These are phyloP conservation scores for Hydrozoanthus tunicans DNA, from an alignment of 64 coral and sea anemone genomes.

Conservation along the genomic window DNA sequence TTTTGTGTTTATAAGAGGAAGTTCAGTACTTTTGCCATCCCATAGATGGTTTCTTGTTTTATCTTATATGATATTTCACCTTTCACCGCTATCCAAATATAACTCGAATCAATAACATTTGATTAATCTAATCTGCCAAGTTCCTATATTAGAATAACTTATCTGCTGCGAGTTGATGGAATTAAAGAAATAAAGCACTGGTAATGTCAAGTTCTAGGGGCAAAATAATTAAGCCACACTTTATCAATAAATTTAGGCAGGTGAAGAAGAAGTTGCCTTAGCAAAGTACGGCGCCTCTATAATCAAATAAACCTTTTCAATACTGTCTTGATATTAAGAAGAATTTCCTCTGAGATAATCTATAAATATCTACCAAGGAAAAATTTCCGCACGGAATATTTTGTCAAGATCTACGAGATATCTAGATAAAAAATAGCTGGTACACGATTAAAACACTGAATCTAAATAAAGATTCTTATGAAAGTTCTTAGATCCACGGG, in stretches of 20 bases:
- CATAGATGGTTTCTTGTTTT: background rate
- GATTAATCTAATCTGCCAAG: background rate
- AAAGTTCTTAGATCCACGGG: too few relatives aligned
- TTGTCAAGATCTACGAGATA: too few relatives aligned
- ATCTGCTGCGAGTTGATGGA: background rate
- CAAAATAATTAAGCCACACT: background rate
- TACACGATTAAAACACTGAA: too few relatives aligned
- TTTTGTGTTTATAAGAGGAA: background rate
- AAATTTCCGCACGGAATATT: background rate
- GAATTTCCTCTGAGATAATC: background rate
- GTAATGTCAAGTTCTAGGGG: background rate
- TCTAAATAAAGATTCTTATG: too few relatives aligned
- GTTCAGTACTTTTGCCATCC: too few relatives aligned
- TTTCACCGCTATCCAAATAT: conserved; percentile 31
- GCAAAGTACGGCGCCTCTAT: background rate
- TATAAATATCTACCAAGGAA: background rate
- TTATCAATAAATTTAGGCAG: background rate
- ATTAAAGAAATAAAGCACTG: background rate
- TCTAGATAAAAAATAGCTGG: too few relatives aligned
- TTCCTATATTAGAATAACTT: conserved; percentile 34
- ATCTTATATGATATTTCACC: background rate
- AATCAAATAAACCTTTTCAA: background rate
- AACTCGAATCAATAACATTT: background rate
- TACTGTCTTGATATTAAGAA: background rate
- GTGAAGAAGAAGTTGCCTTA: background rate